phyloP scores from a whole-genome alignment of 2,888 invertebrate genomes.

The Apodemia mormo region DNA sequence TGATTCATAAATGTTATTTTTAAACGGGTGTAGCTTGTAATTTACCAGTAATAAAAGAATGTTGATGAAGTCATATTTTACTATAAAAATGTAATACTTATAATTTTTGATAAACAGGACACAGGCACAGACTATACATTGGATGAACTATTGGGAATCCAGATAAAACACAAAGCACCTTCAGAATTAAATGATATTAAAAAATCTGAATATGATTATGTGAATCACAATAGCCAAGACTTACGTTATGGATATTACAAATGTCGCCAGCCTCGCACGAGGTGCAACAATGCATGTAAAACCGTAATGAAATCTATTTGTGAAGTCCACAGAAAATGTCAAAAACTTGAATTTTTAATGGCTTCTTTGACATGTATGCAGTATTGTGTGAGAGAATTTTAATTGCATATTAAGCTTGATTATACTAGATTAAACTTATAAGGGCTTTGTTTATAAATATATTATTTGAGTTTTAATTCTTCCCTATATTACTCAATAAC shows the following conservation, averaged over 20 bases:
- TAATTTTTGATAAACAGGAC: constrained; percentile 6
- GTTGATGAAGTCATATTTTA: background rate
- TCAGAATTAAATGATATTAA: background rate
- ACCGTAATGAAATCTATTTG: background rate
- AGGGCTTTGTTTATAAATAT: no score
- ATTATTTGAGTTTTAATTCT: no score
- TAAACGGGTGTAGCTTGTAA: background rate
- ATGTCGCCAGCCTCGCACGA: background rate
- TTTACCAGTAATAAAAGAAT: background rate
- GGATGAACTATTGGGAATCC: background rate
- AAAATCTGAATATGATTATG: background rate
- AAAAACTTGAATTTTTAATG: background rate
- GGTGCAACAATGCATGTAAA: constrained; percentile 9
- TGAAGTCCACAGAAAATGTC: background rate
- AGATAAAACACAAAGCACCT: background rate
- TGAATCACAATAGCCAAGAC: background rate
- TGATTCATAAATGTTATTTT: background rate
- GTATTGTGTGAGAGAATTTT: background rate
- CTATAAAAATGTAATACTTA: background rate
- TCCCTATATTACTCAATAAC: no score
- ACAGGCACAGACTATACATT: background rate
- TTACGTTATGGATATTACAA: background rate
- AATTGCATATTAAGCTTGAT: background rate
- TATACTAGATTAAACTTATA: background rate
- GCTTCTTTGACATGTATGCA: background rate